phyloP scores from a whole-genome alignment of 1,140 invertebrate species.

The Neodiprion virginianus region DNA sequence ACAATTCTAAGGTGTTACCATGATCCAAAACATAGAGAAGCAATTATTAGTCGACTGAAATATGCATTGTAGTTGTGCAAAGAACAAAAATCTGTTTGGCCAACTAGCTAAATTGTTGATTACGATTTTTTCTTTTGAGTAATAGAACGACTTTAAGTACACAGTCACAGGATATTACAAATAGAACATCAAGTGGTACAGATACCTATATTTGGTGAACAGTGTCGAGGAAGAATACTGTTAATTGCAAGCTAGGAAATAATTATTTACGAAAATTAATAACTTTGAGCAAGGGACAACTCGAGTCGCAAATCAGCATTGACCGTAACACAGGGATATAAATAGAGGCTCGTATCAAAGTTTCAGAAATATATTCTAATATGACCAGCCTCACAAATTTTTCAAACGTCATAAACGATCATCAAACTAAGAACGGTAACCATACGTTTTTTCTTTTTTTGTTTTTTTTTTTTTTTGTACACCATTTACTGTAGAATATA shows the following conservation, averaged over 20 bases:
- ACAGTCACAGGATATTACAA: not conserved
- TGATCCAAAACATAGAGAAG: no score
- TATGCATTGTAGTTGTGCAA: no score
- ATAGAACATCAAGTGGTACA: not conserved
- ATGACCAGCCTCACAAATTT: not conserved
- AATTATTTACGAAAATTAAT: not conserved
- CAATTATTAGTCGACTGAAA: no score
- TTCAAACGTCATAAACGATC: no score
- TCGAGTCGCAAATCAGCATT: not conserved
- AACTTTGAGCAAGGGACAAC: not conserved
- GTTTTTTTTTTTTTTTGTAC: no score
- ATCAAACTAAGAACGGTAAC: not conserved
- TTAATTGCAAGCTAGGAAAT: not conserved
- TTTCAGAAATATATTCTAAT: not conserved
- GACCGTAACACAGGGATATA: not conserved
- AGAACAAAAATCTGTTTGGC: no score
- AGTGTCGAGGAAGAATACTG: not conserved
- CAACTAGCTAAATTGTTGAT: no score
- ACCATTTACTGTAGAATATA: no score
- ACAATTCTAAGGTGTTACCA: no score
- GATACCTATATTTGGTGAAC: not conserved
- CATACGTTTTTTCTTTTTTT: not conserved
- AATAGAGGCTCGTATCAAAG: not conserved
- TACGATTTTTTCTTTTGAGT: not conserved
- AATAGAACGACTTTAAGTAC: not conserved